phyloP scores from a whole-genome alignment of 1,140 invertebrate species.

The Yoshiicerus persimilis region DNA sequence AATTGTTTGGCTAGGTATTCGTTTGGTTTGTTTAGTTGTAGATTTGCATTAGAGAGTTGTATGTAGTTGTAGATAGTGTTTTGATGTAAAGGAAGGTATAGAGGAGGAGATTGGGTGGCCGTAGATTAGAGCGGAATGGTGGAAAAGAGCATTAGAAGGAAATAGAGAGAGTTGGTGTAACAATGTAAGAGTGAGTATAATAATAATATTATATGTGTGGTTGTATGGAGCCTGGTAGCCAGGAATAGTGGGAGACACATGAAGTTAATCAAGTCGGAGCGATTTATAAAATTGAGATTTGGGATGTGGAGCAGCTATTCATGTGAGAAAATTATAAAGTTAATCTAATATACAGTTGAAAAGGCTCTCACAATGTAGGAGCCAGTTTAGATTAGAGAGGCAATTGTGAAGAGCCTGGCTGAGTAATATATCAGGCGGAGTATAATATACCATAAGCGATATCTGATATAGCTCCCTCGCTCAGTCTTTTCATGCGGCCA shows the following conservation, averaged over 20 bases:
- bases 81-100: not conserved
- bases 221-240: not conserved
- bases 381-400: slow-evolving; percentile 45
- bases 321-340: slow-evolving; percentile 50
- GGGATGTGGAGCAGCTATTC: slow-evolving; percentile 39
- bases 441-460: slow-evolving; percentile 36
- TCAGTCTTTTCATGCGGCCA: slow-evolving; percentile 39
- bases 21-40: not conserved
- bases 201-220: not conserved
- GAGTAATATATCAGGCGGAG: slow-evolving; percentile 37
- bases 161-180: not conserved
- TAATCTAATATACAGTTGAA: slow-evolving; percentile 49
- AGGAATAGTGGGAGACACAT: slow-evolving; percentile 29
- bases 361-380: slow-evolving; percentile 46
- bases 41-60: not conserved
- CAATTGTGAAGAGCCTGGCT: slow-evolving; percentile 45
- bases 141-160: too few relatives aligned
- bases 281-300: slow-evolving; percentile 47
- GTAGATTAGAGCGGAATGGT: not conserved
- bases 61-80: not conserved
- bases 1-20: not conserved
- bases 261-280: slow-evolving; percentile 42
- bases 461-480: slow-evolving; percentile 33
- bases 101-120: not conserved
- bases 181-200: not conserved